A percentile compares a stretch with the other conserved stretches of the same genome.
Evolutionary conservation across 2,797 vertebrate genomes (phyloP).

Genomic region (Sylvilagus floridanus): DNA sequence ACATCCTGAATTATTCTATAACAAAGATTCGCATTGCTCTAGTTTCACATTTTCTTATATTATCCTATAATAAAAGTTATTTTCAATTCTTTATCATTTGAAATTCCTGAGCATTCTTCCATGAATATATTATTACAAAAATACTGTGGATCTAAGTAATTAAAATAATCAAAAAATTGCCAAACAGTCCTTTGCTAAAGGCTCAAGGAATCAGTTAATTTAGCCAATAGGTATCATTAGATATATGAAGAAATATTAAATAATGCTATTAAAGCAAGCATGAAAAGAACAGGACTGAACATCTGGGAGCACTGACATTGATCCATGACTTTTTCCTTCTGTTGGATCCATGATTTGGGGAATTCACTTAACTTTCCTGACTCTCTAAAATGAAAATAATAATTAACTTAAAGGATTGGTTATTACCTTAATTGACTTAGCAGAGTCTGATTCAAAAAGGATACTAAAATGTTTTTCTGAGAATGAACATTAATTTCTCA

Average conservation of each 20-base stretch:
- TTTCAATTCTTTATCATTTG: slow-evolving; percentile 1
- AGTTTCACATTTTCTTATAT: neutral
- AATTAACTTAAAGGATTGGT: neutral
- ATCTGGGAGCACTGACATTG: neutral
- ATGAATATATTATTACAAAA: neutral
- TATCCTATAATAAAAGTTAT: slow-evolving; percentile 19
- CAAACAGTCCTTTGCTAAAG: neutral
- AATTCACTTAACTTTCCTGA: neutral
- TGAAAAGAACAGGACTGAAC: neutral
- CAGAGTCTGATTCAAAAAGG: neutral
- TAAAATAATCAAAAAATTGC: neutral
- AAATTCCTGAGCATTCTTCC: neutral
- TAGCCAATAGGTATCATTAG: neutral
- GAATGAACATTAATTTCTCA: slow-evolving; percentile 22
- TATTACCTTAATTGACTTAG: neutral
- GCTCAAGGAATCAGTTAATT: neutral
- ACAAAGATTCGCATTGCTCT: neutral
- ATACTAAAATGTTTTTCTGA: neutral
- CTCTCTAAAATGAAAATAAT: neutral
- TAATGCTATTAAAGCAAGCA: neutral
- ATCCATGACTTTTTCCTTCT: neutral
- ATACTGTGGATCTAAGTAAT: neutral
- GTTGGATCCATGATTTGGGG: neutral
- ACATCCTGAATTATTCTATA: slow-evolving; percentile 63
- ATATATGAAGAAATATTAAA: neutral